Conservation (phyloP, 2,888 invertebrate species). For the Temnothorax unifasciatus region DNA sequence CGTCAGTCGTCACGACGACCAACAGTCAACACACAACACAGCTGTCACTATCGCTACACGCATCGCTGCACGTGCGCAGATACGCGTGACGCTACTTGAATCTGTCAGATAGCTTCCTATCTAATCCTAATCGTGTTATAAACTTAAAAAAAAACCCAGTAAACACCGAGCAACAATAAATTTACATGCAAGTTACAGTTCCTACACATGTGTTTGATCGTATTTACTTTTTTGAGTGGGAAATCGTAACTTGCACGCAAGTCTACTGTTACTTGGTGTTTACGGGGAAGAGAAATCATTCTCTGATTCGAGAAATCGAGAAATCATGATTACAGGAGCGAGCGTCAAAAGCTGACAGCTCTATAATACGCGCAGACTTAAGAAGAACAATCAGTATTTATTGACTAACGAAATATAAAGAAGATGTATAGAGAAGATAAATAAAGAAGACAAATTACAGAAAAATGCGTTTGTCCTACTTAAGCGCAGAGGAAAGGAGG, state of each 20-base stretch:
- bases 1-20: conserved; percentile 70
- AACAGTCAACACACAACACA: conserved; percentile 64
- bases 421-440: background rate
- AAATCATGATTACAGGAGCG: background rate
- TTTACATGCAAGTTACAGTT: too few relatives aligned
- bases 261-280: too few relatives aligned
- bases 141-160: background rate
- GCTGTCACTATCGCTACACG: conserved; percentile 60
- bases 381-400: background rate
- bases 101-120: conserved; percentile 29
- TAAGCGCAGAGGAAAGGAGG: background rate
- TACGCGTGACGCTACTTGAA: conserved; percentile 24
- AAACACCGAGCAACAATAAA: too few relatives aligned
- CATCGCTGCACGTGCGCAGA: conserved; percentile 49
- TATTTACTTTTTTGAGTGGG: too few relatives aligned
- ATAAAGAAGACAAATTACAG: background rate
- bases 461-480: background rate
- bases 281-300: background rate
- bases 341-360: background rate
- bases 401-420: background rate
- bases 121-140: background rate
- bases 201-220: too few relatives aligned
- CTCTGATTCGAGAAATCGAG: background rate
- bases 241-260: too few relatives aligned
- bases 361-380: background rate